Evolutionary conservation across 2,888 invertebrate species (phyloP).

Genomic region (Parnassius mnemosyne): DNA sequence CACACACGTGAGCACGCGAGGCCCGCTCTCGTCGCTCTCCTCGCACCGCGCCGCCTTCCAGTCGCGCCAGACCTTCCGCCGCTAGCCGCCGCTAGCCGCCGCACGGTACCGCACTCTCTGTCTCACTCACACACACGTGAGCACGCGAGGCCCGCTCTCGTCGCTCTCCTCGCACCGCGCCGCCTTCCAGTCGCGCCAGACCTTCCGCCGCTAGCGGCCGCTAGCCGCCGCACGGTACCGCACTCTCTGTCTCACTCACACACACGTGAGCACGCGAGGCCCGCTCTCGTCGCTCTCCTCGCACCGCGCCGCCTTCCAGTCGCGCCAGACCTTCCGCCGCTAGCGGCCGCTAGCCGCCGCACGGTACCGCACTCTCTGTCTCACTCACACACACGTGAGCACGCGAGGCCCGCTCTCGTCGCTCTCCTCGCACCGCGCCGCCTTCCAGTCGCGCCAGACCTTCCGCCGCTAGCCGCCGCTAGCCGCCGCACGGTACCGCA

Average conservation of each 20-base stretch:
- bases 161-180: too few species aligned
- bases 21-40: constrained; percentile 64
- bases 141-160: too few species aligned
- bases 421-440: too few species aligned
- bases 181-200: neutral
- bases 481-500: neutral
- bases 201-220: constrained; percentile 4
- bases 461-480: too few species aligned
- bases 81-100: constrained; percentile 49
- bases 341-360: constrained; percentile 10
- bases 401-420: neutral
- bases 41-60: constrained; percentile 61
- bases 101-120: neutral
- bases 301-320: constrained; percentile 10
- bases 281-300: constrained; percentile 17
- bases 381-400: too few species aligned
- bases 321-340: neutral
- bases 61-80: constrained; percentile 50
- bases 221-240: constrained; percentile 33
- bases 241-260: constrained; percentile 29
- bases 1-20: constrained; percentile 78
- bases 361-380: too few species aligned
- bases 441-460: constrained; percentile 12
- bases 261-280: neutral
- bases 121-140: too few species aligned